phyloP scores from a whole-genome alignment of 2,888 invertebrate species.

The Monopis laevigella region DNA sequence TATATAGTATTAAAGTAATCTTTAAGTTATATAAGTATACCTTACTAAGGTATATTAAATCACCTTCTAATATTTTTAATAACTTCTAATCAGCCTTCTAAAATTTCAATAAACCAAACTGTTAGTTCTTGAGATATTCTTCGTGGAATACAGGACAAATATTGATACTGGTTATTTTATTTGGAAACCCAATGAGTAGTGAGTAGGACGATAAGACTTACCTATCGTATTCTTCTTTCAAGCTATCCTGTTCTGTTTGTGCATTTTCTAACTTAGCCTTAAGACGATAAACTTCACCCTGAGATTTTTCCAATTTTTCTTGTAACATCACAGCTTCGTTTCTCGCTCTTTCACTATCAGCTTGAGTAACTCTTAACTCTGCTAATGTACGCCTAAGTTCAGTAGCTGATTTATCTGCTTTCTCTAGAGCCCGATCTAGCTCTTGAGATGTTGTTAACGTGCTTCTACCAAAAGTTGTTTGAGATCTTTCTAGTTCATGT shows the following conservation, averaged over 20 bases:
- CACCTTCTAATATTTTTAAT: too few species aligned
- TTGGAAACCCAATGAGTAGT: too few species aligned
- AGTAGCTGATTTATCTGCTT: constrained; percentile 84
- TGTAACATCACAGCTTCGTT: constrained; percentile 86
- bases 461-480: constrained; percentile 84
- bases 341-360: constrained; percentile 88
- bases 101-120: not conserved
- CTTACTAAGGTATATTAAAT: too few species aligned
- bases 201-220: too few species aligned
- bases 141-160: too few species aligned
- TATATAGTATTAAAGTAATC: not conserved
- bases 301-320: constrained; percentile 93
- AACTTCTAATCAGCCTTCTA: too few species aligned
- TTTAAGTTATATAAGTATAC: too few species aligned
- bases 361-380: constrained; percentile 89
- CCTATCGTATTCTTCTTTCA: constrained; percentile 91
- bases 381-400: constrained; percentile 90
- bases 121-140: too few species aligned
- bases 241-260: constrained; percentile 92
- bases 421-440: constrained; percentile 82
- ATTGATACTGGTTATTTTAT: too few species aligned
- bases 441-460: constrained; percentile 85
- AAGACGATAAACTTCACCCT: constrained; percentile 93
- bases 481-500: constrained; percentile 85
- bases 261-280: constrained; percentile 95